Evolutionary conservation across 2,888 invertebrate genomes (phyloP).

Genomic region (Lasius platythorax): DNA sequence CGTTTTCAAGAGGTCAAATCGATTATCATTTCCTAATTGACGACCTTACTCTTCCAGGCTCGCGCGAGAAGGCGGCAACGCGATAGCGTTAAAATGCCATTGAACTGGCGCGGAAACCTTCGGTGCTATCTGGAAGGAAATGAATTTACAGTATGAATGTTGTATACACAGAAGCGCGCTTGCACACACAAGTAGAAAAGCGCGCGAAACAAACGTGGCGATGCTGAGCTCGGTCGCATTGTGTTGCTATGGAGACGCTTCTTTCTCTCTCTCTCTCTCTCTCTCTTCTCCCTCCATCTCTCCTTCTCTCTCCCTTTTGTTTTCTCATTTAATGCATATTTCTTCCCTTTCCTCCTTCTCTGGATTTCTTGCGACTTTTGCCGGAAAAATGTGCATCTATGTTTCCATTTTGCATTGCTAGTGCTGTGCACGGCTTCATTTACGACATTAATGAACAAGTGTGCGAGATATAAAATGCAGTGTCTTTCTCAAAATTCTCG

Average conservation of each 20-base stretch:
- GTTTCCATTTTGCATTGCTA: neutral
- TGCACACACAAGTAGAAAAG: slow-evolving; percentile 17
- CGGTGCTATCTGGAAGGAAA: slow-evolving; percentile 39
- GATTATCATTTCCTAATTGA: slow-evolving; percentile 64
- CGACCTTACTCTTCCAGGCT: slow-evolving; percentile 49
- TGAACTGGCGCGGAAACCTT: neutral
- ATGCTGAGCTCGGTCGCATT: slow-evolving; percentile 55
- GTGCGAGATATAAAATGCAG: neutral
- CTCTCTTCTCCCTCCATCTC: neutral
- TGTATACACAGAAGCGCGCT: neutral
- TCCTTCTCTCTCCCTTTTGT: neutral
- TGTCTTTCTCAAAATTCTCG: neutral
- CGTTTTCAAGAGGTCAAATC: slow-evolving; percentile 62
- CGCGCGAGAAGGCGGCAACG: neutral
- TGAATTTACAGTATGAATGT: slow-evolving; percentile 57
- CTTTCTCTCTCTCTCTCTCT: slow-evolving; percentile 4
- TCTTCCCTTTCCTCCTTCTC: slow-evolving; percentile 10
- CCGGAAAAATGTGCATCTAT: slow-evolving; percentile 47
- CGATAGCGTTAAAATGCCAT: neutral
- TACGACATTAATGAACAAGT: neutral
- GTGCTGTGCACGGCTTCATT: slow-evolving; percentile 16
- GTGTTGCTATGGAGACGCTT: slow-evolving; percentile 76
- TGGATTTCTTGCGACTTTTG: slow-evolving; percentile 48
- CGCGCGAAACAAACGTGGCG: slow-evolving; percentile 37
- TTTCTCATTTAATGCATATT: neutral